These are phyloP conservation scores for Mionectes olivaceus DNA, from an alignment of 2,797 vertebrate genomes.

Conservation along the genomic window DNA sequence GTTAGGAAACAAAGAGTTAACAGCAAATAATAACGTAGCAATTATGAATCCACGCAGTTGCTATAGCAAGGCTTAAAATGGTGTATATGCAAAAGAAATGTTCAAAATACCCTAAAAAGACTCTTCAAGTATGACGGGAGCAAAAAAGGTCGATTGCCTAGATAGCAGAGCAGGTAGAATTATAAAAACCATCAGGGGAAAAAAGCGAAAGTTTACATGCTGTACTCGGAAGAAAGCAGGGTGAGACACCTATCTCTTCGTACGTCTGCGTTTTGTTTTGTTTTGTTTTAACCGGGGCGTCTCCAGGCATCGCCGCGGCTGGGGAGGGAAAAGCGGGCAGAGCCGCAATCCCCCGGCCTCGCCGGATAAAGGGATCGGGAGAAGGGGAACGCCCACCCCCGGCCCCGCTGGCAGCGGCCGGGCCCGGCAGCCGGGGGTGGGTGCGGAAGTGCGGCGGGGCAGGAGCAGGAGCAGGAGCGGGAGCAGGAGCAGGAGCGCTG, in stretches of 20 bases:
- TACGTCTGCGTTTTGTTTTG: background rate
- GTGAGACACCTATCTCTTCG: background rate
- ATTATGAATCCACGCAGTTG: background rate
- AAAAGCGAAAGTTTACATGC: background rate
- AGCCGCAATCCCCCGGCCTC: background rate
- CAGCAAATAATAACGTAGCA: background rate
- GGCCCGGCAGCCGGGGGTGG: too few relatives aligned
- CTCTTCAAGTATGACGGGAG: background rate
- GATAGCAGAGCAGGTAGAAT: background rate
- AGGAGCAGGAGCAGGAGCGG: too few relatives aligned
- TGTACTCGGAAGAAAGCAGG: background rate
- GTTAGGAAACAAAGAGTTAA: background rate
- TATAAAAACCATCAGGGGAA: background rate
- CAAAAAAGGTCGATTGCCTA: background rate
- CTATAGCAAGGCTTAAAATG: background rate
- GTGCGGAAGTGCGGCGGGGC: too few relatives aligned
- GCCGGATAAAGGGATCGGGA: too few relatives aligned
- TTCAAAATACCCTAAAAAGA: background rate
- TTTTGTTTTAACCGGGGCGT: background rate
- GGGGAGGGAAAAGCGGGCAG: background rate
- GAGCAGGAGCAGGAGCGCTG: too few relatives aligned
- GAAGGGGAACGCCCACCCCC: background rate
- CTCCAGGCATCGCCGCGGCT: background rate
- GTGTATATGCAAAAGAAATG: background rate
- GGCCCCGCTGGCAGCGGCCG: too few relatives aligned